Evolutionary conservation across 2,888 invertebrate genomes (phyloP).

Genomic region (Drosophila histrio): DNA sequence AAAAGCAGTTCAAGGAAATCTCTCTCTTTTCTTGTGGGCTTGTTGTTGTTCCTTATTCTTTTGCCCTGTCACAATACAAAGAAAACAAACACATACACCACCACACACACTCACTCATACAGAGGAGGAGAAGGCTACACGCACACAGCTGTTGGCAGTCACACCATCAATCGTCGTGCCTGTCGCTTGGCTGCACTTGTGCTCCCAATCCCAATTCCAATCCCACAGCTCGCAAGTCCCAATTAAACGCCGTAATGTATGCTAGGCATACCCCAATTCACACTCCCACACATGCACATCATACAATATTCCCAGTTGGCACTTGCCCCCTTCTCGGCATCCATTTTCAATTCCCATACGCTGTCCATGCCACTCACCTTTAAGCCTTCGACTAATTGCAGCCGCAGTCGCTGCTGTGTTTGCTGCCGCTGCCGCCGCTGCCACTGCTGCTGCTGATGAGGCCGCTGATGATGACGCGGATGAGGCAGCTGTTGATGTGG

Average conservation of each 20-base stretch:
- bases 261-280: conserved; percentile 12
- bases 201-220: conserved; percentile 17
- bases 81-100: not conserved
- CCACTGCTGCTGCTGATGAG: conserved; percentile 71
- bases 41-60: conserved; percentile 12
- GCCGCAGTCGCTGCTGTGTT: conserved; percentile 59
- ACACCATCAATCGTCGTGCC: conserved; percentile 61
- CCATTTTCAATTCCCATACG: not conserved
- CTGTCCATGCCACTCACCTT: conserved; percentile 58
- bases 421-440: conserved; percentile 37
- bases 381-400: conserved; percentile 76
- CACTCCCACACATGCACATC: not conserved
- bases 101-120: not conserved
- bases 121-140: not conserved
- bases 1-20: conserved; percentile 1
- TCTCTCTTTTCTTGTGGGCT: not conserved
- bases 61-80: conserved; percentile 19
- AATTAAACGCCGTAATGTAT: conserved; percentile 54
- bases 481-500: conserved; percentile 67
- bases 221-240: conserved; percentile 5
- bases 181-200: conserved; percentile 61
- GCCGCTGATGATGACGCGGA: conserved; percentile 67
- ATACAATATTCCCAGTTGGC: not conserved
- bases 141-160: conserved; percentile 64
- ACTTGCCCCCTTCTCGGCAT: not conserved